Evolutionary conservation across 2,888 invertebrate species (phyloP), one percentile per base, ranked within the genome.

Genomic region (Lumbricus terrestris): DNA sequence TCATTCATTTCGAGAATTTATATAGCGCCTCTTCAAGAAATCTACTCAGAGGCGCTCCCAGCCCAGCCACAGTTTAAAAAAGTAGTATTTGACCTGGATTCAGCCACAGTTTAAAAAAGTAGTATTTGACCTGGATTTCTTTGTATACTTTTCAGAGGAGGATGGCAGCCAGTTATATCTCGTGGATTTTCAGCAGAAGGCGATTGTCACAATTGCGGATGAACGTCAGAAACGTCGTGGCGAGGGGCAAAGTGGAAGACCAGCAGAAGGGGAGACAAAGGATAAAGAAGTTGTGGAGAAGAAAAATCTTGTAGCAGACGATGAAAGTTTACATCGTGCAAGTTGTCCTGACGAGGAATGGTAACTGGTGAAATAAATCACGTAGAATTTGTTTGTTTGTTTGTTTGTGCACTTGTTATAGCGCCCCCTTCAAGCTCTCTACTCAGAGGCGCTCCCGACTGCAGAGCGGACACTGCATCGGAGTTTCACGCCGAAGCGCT

Each of bases 131-230:
- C n/a, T 29, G 69, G 69, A 29, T 69, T 69, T 69, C 69, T 69
- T 69, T 29, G n/a, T 69, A 69, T 69, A n/a, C 5, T 85, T 82
- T 35, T 23, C 89, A 90, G 91, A 90, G 82, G 90, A 89, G 18
- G 88, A 89, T 34, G 89, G 88, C 16, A 88, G 90, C 18, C 88
- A 95, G 88, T 92, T 93, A 29, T 92, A 94, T 29, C 38, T 90
- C 88, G 91, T 90, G 38, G 90, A 91, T 89, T 91, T 91, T 88
- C 54, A 91, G 42, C 83, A 88, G 89, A 91, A 91, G 29, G 91
- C 91, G n/a, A 37, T 91, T 40, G 82, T 35, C 23, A 35, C 35
- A n/a, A 35, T 89, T n/a, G 13, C 89, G 34, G 91, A 90, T 33
- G 88, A 82, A 91, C 89, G 83, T 69, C 34, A 88, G 40, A 90